Conservation (phyloP, 30 jellyfish, hydroid and myxozoan genomes). For the Aurelia aurita complex sp. Pacific region DNA sequence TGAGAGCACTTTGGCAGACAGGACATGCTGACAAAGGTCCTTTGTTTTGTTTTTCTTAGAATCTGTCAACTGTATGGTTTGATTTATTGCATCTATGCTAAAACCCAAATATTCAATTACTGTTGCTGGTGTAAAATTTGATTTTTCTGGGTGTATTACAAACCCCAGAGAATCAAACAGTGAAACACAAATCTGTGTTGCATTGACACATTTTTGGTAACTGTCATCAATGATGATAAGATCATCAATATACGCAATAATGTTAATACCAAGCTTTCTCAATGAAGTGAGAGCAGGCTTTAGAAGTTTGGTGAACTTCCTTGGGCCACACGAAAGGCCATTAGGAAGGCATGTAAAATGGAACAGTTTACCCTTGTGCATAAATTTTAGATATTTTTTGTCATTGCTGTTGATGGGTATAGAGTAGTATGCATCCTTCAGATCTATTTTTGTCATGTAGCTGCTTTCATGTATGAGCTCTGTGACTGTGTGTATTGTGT, state of each 20-base stretch:
- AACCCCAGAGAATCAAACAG: not conserved
- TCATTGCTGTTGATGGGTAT: not conserved
- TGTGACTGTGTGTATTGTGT: constrained; percentile 1
- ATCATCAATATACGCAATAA: constrained; percentile 13
- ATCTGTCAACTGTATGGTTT: constrained; percentile 1
- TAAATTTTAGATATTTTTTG: constrained; percentile 18
- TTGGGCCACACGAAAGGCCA: constrained; percentile 24
- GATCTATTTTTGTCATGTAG: too few species aligned
- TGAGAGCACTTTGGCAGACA: not conserved
- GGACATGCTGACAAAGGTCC: not conserved
- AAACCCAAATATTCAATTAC: constrained; percentile 7
- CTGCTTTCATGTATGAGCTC: too few species aligned
- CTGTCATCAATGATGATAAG: not conserved
- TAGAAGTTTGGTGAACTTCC: constrained; percentile 20
- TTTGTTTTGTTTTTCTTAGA: not conserved
- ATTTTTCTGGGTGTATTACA: constrained; percentile 20
- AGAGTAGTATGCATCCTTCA: not conserved
- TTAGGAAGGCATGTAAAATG: constrained; percentile 29
- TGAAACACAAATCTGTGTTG: not conserved
- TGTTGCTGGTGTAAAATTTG: not conserved
- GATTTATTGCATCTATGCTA: not conserved
- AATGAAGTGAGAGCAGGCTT: constrained; percentile 12
- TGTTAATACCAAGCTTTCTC: not conserved
- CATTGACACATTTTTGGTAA: constrained; percentile 2
- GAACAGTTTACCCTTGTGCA: not conserved